Percentiles rank a stretch among this genome's conserved stretches.
Conservation (phyloP, 2,113 vertebrate genomes). For the Vombatus ursinus region DNA sequence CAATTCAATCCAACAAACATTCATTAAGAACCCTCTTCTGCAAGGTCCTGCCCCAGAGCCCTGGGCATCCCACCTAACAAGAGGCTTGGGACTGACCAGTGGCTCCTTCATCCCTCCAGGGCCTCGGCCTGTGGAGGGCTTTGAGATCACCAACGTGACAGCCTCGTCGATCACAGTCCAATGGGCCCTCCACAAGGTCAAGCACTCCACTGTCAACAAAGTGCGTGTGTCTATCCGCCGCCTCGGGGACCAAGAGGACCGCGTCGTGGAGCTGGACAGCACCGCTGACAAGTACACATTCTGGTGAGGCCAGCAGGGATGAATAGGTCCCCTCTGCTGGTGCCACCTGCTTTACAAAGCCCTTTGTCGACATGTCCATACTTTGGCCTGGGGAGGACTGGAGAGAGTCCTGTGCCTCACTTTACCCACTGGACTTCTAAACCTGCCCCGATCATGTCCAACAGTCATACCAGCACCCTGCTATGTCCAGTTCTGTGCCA, state of each 20-base stretch:
- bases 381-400: neutral
- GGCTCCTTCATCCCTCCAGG: slow-evolving; percentile 79
- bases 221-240: slow-evolving; percentile 89
- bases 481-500: neutral
- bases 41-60: neutral
- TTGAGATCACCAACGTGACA: slow-evolving; percentile 90
- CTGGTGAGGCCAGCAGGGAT: slow-evolving; percentile 84
- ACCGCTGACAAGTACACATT: slow-evolving; percentile 89
- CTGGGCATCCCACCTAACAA: neutral
- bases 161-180: slow-evolving; percentile 90
- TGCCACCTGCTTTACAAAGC: neutral
- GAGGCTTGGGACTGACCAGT: neutral
- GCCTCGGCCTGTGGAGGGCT: slow-evolving; percentile 90
- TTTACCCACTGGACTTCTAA: neutral
- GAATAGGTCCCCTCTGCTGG: neutral
- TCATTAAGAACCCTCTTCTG: neutral
- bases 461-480: neutral
- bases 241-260: slow-evolving; percentile 81
- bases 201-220: slow-evolving; percentile 87
- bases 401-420: neutral
- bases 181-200: slow-evolving; percentile 90
- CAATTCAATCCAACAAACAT: no score
- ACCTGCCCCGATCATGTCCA: neutral
- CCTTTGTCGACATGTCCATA: neutral
- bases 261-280: slow-evolving; percentile 87